Base-by-base conservation (phyloP, 2,113 vertebrate genomes). In the Pionites leucogaster region DNA sequence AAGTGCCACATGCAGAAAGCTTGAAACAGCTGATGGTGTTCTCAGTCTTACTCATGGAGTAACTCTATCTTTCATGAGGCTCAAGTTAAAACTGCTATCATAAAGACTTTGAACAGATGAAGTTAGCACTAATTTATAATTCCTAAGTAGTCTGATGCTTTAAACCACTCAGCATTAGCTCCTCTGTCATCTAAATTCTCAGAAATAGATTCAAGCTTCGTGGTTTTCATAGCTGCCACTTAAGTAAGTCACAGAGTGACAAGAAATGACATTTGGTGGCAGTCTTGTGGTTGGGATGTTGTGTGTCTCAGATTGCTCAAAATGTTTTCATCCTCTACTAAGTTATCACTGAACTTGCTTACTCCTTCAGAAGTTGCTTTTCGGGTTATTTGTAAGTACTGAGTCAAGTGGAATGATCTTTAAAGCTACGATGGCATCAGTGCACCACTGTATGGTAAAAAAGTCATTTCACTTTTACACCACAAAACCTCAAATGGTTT, bases 401-500 rank as follows among this genome's bases (percentile, higher is more conserved):
- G 27, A 91, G 60, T 81, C 72, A 89, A 88, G 23, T 31, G 60
- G 60, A 93, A 91, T 39, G 71, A 93, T 64, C 24, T 83, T 28
- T 82, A 60, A 64, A 89, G 35, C 52, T 71, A 55, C 18, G 57
- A 59, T 39, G 76, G 29, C 64, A 86, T 42, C 69, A 89, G 22
- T 42, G 65, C 37, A 71, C 35, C 39, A 77, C 1, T 37, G 28
- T 37, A 55, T 27, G 67, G 74, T 71, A 81, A 93, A 95, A 80
- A 78, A 55, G 11, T 76, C 39, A 16, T 91, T 69, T 85, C 78
- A 79, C 84, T 92, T 93, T 87, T 93, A 72, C 19, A 91, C 84
- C 65, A 76, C 91, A 94, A 95, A 96, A 72, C 83, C 57, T 3
- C 80, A 92, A 81, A 68, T 64, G 20, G 47, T 86, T 95, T 94